Base-by-base conservation (phyloP, 2,797 vertebrate genomes). In the Pangasius djambal region DNA sequence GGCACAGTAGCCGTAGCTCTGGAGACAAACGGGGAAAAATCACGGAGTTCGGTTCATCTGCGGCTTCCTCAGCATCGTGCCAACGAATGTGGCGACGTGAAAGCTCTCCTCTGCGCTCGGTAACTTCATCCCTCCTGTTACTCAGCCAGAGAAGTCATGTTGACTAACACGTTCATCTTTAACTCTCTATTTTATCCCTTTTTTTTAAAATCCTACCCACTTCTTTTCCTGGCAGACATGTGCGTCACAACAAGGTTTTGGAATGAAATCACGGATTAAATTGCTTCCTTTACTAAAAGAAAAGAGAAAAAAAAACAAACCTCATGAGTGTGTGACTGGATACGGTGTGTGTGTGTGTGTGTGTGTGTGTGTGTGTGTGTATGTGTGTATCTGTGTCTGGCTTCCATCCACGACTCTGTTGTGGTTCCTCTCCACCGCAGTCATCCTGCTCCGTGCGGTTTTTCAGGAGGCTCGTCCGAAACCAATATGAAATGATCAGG, bases 261-360 rank as follows among this genome's bases (percentile, higher is more conserved):
- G 95, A 95, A 96, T 95, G 94, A 96, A 96, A 96, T 95, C 94
- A 96, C 95, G 94, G 95, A 94, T 95, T 94, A 94, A 95, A 95
- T 94, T 94, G 95, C 95, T 96, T 95, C 96, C 94, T 95, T 95
- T 92, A 92, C 12, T 70, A 70, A 87, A 87, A 70, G 20, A 20
- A 34, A 81, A 87, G 59, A 4, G 34, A 79, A 61, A 86, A 69
- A 69, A 77, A 94, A 95, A 95, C 94, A 94, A 95, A 84, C 44
- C 83, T 95, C 94, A 91, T 93, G 95, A 95, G 94, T 95, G 94
- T 96, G 94, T 90, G 82, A 94, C 94, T 92, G 83, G 83, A 67
- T 84, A 84, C 34, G 93, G 86, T 67, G 75, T 81, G 63, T 44
- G 44, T 52, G 40, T 40, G 37, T 40, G 37, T 40, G 57, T 57